Base-by-base conservation (phyloP, 2,113 vertebrate genomes). In the Notothenia coriiceps region DNA sequence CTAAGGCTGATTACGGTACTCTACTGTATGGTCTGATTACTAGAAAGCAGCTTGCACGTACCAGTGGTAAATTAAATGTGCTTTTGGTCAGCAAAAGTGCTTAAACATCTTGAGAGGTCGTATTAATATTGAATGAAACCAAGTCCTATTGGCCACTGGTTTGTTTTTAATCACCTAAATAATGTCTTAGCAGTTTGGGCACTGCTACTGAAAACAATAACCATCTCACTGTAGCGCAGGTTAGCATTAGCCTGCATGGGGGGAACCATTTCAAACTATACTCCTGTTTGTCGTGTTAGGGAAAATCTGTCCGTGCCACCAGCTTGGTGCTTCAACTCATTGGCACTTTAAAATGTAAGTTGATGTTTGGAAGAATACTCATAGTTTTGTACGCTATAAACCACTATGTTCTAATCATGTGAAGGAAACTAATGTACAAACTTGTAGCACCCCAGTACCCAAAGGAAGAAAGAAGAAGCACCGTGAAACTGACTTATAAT, bases 311-410 rank as follows among this genome's bases (percentile, higher is more conserved):
- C 69, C 55, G 70, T 76, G 74, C 63, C 81, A 57, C 77, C 64
- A 72, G 66, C 66, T 81, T 40, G 75, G 87, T 86, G 80, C 86
- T 89, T 90, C 85, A 88, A 74, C 82, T 91, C 73, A 78, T 81
- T 61, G 85, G 93, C 94, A 95, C 94, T 94, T 94, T 95, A 94
- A 88, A 87, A 51, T 52, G 60, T 72, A 84, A 49, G 40, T 75
- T 62, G 80, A 81, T 79, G 55, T 79, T 65, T 61, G 22, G 70
- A 74, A 61, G 60, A 70, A 65, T 50, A 59, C 52, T 67, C 2
- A 5, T 67, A 47, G 40, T 71, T 35, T 73, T 51, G 52, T 69
- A 51, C 49, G 70, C 57, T 7, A 54, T 54, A 29, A 29, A 80
- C 73, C 64, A 77, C 74, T 50, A 40, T 62, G 77, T 79, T 80